These are phyloP conservation scores for Ciconia boyciana DNA, from an alignment of 2,113 vertebrate species.

Conservation along the genomic window DNA sequence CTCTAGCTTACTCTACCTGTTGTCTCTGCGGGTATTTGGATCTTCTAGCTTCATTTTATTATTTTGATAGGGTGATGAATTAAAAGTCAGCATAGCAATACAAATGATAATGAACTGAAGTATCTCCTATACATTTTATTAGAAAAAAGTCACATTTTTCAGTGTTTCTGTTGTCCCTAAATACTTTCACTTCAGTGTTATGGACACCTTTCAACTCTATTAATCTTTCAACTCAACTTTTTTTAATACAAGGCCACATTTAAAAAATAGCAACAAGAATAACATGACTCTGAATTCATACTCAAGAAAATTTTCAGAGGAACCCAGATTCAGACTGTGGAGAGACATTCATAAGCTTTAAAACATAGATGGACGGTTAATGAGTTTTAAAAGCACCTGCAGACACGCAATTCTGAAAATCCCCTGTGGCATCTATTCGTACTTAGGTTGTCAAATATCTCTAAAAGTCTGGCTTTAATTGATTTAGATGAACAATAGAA, in stretches of 20 bases:
- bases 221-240: neutral
- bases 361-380: neutral
- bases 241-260: neutral
- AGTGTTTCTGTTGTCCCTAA: neutral
- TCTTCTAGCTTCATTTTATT: neutral
- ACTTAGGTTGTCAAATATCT: neutral
- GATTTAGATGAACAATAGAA: neutral
- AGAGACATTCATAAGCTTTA: neutral
- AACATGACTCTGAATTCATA: neutral
- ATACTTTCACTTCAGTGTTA: neutral
- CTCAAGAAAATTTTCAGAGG: neutral
- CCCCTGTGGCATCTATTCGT: accelerated
- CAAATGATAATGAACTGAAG: neutral
- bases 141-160: neutral
- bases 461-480: neutral
- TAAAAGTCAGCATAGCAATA: neutral
- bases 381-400: neutral
- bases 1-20: neutral
- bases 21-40: neutral
- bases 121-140: neutral
- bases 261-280: neutral
- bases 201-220: neutral
- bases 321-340: neutral
- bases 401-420: neutral
- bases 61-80: neutral